phyloP scores from a whole-genome alignment of 2,888 invertebrate genomes.

The Eupithecia pulchellata region DNA sequence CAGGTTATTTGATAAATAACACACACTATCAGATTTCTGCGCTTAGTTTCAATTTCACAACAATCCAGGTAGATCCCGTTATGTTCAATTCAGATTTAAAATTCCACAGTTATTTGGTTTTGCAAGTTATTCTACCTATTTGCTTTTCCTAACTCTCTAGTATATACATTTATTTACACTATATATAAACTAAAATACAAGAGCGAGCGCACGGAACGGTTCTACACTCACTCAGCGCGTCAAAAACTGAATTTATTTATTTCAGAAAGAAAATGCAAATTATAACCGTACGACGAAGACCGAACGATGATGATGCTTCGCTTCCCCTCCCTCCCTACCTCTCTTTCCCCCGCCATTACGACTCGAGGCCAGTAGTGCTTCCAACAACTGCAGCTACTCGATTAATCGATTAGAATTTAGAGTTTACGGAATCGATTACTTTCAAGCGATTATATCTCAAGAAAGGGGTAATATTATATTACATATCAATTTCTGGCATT shows the following conservation, averaged over 20 bases:
- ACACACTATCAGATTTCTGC: conserved; percentile 57
- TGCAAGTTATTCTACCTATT: conserved; percentile 55
- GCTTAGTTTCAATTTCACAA: conserved; percentile 57
- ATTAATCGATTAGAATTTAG: conserved; percentile 48
- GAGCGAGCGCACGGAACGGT: conserved; percentile 65
- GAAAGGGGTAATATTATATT: too few relatives aligned
- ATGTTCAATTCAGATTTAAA: conserved; percentile 52
- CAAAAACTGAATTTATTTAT: conserved; percentile 72
- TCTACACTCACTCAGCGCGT: conserved; percentile 71
- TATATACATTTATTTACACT: conserved; percentile 66
- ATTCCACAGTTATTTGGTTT: conserved; percentile 65
- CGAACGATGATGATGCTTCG: conserved; percentile 73
- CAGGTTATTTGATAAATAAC: conserved; percentile 61
- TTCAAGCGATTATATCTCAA: neutral
- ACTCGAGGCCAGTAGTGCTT: conserved; percentile 81
- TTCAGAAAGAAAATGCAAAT: conserved; percentile 76
- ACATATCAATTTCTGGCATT: neutral
- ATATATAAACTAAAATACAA: conserved; percentile 71
- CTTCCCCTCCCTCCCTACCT: conserved; percentile 75
- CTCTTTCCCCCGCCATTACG: conserved; percentile 69
- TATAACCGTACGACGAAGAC: conserved; percentile 79
- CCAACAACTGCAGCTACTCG: conserved; percentile 65
- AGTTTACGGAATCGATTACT: neutral
- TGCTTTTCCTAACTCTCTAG: conserved; percentile 63
- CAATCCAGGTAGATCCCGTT: conserved; percentile 55